Conservation (phyloP, 2,888 invertebrate genomes). For the Corythucha ciliata region DNA sequence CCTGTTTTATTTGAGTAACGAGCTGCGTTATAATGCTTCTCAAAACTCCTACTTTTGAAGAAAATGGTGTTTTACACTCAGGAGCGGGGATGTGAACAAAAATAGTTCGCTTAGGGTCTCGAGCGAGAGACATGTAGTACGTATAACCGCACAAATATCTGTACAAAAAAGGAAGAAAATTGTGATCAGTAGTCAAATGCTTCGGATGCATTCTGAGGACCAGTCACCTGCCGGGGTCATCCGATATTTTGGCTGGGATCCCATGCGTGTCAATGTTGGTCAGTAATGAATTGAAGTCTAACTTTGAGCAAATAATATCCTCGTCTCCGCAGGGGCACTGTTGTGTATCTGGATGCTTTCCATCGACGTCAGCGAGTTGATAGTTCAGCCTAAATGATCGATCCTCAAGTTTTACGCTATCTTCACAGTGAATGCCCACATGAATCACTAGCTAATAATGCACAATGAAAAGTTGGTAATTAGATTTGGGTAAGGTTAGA, state of each 20-base stretch:
- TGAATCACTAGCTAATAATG: conserved; percentile 51
- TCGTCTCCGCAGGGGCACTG: conserved; percentile 43
- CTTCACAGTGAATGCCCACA: conserved; percentile 59
- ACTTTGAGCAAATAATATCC: conserved; percentile 35
- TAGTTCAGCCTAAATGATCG: conserved; percentile 57
- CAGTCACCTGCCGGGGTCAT: conserved; percentile 50
- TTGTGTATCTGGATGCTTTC: conserved; percentile 44
- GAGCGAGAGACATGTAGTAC: conserved; percentile 64
- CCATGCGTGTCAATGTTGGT: conserved; percentile 47
- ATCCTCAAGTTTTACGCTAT: conserved; percentile 57
- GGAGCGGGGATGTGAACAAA: conserved; percentile 72
- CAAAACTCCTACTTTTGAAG: too few species aligned
- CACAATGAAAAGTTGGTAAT: not conserved
- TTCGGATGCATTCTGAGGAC: conserved; percentile 2
- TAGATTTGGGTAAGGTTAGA: conserved; percentile 43
- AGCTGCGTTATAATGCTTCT: too few species aligned
- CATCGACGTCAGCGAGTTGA: conserved; percentile 47
- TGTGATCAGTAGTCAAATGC: not conserved
- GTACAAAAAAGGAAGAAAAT: conserved; percentile 39
- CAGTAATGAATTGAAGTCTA: conserved; percentile 49
- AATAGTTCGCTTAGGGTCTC: conserved; percentile 51
- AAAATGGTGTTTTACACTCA: too few species aligned
- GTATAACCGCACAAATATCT: conserved; percentile 74
- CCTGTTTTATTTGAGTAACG: too few species aligned
- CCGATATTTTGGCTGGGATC: conserved; percentile 48